These are phyloP conservation scores for Dicaeum eximium DNA, from an alignment of 2,113 vertebrate species.

Conservation along the genomic window DNA sequence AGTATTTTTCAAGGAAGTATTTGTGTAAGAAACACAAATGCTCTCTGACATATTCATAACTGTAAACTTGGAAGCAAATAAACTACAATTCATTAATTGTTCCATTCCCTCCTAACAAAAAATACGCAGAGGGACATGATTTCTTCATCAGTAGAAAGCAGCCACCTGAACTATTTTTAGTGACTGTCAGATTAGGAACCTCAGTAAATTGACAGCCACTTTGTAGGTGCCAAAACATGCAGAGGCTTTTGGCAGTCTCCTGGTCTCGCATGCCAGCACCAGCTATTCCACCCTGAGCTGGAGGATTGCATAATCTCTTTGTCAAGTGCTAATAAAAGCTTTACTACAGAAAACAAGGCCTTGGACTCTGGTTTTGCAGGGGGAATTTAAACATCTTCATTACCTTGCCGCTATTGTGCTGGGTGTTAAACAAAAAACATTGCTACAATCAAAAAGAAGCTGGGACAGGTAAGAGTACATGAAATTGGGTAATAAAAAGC, in stretches of 20 bases:
- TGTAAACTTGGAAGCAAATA: not conserved
- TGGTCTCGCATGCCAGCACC: not conserved
- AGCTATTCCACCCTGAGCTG: not conserved
- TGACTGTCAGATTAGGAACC: constrained; percentile 11
- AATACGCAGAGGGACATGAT: not conserved
- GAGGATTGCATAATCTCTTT: not conserved
- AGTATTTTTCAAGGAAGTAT: not conserved
- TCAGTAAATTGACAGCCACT: constrained; percentile 19
- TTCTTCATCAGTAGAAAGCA: not conserved
- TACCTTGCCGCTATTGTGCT: not conserved
- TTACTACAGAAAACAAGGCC: not conserved
- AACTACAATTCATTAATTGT: not conserved
- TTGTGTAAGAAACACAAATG: not conserved
- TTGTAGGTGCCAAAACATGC: not conserved
- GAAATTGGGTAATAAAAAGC: not conserved
- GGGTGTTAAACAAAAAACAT: not conserved
- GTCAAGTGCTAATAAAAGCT: constrained; percentile 21
- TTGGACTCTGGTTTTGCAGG: not conserved
- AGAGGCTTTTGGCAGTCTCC: constrained; percentile 4
- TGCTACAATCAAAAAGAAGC: not conserved
- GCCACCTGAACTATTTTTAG: constrained; percentile 34
- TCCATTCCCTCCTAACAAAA: not conserved
- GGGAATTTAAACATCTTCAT: not conserved
- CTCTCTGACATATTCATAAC: not conserved
- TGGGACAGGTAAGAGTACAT: not conserved